Conservation (phyloP, 2,888 invertebrate species). For the Tetanocera ferruginea region DNA sequence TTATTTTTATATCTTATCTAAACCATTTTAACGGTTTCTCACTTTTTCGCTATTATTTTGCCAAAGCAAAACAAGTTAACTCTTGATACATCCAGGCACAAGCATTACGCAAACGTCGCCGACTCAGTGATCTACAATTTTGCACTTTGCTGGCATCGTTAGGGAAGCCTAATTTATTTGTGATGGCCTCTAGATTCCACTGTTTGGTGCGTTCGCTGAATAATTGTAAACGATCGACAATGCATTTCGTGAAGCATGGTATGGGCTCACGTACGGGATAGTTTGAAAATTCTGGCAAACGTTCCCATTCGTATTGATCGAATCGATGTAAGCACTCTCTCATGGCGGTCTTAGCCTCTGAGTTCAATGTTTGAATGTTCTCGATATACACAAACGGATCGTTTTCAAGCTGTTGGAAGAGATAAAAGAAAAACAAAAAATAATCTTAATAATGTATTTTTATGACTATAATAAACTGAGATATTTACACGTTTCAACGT, state of each 20-base stretch:
- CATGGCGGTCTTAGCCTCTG: constrained; percentile 58
- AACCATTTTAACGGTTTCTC: neutral
- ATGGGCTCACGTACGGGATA: constrained; percentile 60
- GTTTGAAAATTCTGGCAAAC: constrained; percentile 50
- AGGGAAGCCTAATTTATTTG: constrained; percentile 55
- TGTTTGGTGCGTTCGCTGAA: constrained; percentile 55
- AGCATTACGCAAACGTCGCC: constrained; percentile 48
- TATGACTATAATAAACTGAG: too few relatives aligned
- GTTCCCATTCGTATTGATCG: constrained; percentile 56
- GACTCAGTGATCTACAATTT: constrained; percentile 49
- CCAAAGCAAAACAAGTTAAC: constrained; percentile 58
- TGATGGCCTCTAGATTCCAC: constrained; percentile 57
- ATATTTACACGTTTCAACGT: too few relatives aligned
- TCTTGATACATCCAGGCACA: constrained; percentile 56
- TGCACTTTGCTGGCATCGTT: constrained; percentile 38
- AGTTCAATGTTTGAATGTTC: constrained; percentile 53
- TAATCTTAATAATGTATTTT: too few relatives aligned
- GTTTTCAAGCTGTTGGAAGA: constrained; percentile 55
- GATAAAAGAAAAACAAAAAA: neutral
- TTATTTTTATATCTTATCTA: neutral
- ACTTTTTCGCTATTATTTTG: constrained; percentile 26
- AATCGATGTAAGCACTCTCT: constrained; percentile 58
- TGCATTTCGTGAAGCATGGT: constrained; percentile 62
- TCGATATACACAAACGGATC: constrained; percentile 64
- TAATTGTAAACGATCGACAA: constrained; percentile 56